Percentiles rank a stretch among this genome's conserved stretches.
phyloP scores from a whole-genome alignment of 1,140 invertebrate genomes.

The Tetramorium alpestre region DNA sequence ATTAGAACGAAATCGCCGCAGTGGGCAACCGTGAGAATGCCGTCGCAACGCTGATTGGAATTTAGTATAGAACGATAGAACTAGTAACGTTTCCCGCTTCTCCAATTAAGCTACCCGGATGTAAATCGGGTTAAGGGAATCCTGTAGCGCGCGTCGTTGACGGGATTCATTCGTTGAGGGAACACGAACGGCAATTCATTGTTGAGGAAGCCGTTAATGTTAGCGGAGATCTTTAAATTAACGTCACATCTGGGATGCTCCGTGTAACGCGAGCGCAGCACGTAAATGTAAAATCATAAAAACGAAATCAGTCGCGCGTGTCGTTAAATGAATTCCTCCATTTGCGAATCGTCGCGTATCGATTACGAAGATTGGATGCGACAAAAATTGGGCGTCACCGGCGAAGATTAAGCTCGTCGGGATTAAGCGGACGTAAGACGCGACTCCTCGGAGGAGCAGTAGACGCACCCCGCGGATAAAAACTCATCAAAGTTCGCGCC shows the following conservation, averaged over 20 bases:
- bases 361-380: not conserved
- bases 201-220: constrained; percentile 37
- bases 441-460: not conserved
- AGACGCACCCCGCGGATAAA: constrained; percentile 47
- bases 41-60: constrained; percentile 45
- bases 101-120: constrained; percentile 50
- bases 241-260: not conserved
- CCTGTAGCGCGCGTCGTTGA: constrained; percentile 13
- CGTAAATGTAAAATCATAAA: not conserved
- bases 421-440: constrained; percentile 40
- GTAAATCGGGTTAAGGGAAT: constrained; percentile 56
- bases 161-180: constrained; percentile 42
- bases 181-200: constrained; percentile 47
- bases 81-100: constrained; percentile 26
- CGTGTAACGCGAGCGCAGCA: not conserved
- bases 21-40: not conserved
- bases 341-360: not conserved
- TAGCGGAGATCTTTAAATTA: constrained; percentile 39
- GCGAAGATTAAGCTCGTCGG: constrained; percentile 37
- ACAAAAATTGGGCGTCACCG: constrained; percentile 32
- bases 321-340: not conserved
- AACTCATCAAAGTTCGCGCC: constrained; percentile 56
- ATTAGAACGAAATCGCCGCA: not conserved
- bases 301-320: not conserved
- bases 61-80: constrained; percentile 44